These are phyloP conservation scores for Sclerodermus sp. DNA, from an alignment of 2,888 invertebrate genomes.

Conservation along the genomic window DNA sequence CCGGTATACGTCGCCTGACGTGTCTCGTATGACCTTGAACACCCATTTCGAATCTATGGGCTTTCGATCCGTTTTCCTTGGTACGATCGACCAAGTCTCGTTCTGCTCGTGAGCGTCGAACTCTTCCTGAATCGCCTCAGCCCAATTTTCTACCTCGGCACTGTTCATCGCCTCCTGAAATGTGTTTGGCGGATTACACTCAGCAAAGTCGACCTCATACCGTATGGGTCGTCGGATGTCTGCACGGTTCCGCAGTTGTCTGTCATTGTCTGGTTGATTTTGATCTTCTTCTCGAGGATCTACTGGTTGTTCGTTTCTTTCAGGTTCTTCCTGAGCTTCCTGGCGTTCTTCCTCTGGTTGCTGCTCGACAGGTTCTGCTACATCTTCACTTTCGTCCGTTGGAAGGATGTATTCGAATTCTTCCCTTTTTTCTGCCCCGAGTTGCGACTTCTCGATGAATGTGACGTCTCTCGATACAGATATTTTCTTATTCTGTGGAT, in stretches of 20 bases:
- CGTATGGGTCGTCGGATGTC: not conserved
- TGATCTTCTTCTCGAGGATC: too few relatives aligned
- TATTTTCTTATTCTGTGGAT: slow-evolving; percentile 5
- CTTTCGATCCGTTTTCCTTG: not conserved
- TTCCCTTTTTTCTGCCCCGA: too few relatives aligned
- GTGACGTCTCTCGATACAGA: slow-evolving; percentile 13
- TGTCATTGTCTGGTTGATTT: not conserved
- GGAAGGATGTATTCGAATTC: too few relatives aligned
- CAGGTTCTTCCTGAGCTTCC: too few relatives aligned
- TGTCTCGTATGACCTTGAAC: too few relatives aligned
- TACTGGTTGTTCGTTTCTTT: too few relatives aligned
- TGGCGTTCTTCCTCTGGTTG: not conserved
- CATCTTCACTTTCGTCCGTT: too few relatives aligned
- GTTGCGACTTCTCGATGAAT: not conserved
- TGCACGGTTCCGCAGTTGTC: not conserved
- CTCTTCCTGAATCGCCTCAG: not conserved
- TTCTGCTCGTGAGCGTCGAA: not conserved
- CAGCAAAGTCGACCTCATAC: not conserved
- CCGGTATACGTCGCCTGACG: too few relatives aligned
- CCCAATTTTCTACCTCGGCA: not conserved
- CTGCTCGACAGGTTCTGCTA: not conserved
- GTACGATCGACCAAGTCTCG: slow-evolving; percentile 1
- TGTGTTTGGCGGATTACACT: not conserved
- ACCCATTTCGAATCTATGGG: slow-evolving; percentile 6
- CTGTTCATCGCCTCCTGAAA: slow-evolving; percentile 1